A percentile compares a stretch with the other conserved stretches of the same genome.
phyloP scores from a whole-genome alignment of 2,113 vertebrate species.

The Lasiurus borealis region DNA sequence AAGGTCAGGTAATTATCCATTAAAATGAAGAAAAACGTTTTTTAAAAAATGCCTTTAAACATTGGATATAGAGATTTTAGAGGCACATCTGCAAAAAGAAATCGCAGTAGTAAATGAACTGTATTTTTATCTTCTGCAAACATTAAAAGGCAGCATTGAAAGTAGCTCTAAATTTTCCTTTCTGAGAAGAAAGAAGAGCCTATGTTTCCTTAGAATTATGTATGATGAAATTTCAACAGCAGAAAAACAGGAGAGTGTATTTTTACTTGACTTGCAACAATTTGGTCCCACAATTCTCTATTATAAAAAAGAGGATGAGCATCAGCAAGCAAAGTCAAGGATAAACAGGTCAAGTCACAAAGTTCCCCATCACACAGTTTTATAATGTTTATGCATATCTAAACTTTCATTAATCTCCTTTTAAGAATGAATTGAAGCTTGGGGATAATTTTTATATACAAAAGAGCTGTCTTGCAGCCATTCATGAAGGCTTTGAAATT shows the following conservation, averaged over 20 bases:
- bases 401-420: constrained; percentile 15
- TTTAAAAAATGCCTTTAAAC: constrained; percentile 33
- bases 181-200: constrained; percentile 7
- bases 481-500: constrained; percentile 19
- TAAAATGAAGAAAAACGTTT: not conserved
- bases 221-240: not conserved
- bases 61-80: not conserved
- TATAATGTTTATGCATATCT: not conserved
- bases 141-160: not conserved
- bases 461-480: not conserved
- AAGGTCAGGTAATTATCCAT: not conserved
- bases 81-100: constrained; percentile 22
- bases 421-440: constrained; percentile 31
- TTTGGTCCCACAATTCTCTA: not conserved
- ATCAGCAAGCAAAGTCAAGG: not conserved
- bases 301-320: not conserved
- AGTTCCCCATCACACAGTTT: not conserved
- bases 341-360: not conserved
- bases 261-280: not conserved
- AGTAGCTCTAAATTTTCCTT: not conserved
- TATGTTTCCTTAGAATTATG: not conserved
- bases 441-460: constrained; percentile 20
- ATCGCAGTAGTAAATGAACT: not conserved
- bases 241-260: not conserved
- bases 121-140: constrained; percentile 55